A percentile compares a stretch with the other conserved stretches of the same genome.
Evolutionary conservation across 2,797 vertebrate species (phyloP).

Genomic region (Coregonus suidteri): DNA sequence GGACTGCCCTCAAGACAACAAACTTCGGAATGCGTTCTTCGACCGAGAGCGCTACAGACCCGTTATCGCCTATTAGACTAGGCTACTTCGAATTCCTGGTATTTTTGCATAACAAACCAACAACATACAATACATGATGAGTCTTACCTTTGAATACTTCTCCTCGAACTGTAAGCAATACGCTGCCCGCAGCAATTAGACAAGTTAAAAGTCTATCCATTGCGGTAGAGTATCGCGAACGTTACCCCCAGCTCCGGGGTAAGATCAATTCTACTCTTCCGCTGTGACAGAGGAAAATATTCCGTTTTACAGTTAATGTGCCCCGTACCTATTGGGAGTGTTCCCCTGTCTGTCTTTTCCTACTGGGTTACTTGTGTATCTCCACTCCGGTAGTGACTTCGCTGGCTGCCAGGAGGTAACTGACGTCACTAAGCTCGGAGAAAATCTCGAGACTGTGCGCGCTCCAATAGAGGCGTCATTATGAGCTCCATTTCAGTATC

Average conservation of each 20-base stretch:
- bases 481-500: slow-evolving; percentile 18
- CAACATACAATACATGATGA: not conserved
- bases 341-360: slow-evolving; percentile 20
- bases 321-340: not conserved
- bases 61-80: not conserved
- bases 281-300: slow-evolving; percentile 26
- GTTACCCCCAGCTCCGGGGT: slow-evolving; percentile 47
- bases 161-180: slow-evolving; percentile 47
- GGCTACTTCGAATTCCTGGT: not conserved
- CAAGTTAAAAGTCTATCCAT: slow-evolving; percentile 63
- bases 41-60: slow-evolving; percentile 1
- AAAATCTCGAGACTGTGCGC: slow-evolving; percentile 18
- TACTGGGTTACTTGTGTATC: slow-evolving; percentile 37
- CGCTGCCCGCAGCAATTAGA: slow-evolving; percentile 52
- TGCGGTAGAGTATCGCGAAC: slow-evolving; percentile 44
- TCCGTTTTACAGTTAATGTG: slow-evolving; percentile 27
- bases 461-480: slow-evolving; percentile 36
- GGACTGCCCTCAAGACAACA: not conserved
- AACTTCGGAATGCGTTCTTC: slow-evolving; percentile 14
- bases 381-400: slow-evolving; percentile 45
- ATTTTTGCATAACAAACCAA: not conserved
- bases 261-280: slow-evolving; percentile 28
- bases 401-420: slow-evolving; percentile 41
- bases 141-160: slow-evolving; percentile 60
- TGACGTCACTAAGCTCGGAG: slow-evolving; percentile 58